phyloP scores from a whole-genome alignment of 2,797 vertebrate species.

The Carcharodon carcharias region DNA sequence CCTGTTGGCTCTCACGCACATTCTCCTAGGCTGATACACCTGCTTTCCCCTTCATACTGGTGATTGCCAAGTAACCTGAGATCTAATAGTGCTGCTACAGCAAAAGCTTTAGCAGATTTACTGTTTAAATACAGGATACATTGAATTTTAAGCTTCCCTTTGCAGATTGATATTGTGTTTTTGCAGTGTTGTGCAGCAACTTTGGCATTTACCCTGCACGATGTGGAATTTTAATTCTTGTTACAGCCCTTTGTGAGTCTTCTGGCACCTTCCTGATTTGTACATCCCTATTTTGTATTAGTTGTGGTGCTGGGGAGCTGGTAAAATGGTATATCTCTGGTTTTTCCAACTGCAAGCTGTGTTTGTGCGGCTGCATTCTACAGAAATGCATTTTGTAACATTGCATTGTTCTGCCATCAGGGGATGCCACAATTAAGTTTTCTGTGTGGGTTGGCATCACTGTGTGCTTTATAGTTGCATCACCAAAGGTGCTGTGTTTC shows the following conservation, averaged over 20 bases:
- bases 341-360: background rate
- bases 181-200: background rate
- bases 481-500: background rate
- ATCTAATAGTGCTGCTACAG: background rate
- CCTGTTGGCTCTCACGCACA: background rate
- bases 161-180: background rate
- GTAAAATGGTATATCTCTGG: background rate
- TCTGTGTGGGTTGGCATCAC: background rate
- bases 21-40: constrained; percentile 8
- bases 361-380: background rate
- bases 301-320: background rate
- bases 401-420: background rate
- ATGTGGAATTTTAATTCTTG: background rate
- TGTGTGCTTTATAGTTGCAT: background rate
- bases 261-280: background rate
- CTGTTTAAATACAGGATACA: background rate
- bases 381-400: background rate
- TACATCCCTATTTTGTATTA: background rate
- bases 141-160: background rate
- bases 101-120: background rate
- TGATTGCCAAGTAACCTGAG: background rate
- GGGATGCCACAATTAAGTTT: background rate
- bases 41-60: constrained; percentile 26
- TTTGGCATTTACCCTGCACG: background rate
- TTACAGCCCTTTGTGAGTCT: background rate